phyloP scores from a whole-genome alignment of 37 sponge, comb jelly and placozoan genomes.

The Agelas oroides region DNA sequence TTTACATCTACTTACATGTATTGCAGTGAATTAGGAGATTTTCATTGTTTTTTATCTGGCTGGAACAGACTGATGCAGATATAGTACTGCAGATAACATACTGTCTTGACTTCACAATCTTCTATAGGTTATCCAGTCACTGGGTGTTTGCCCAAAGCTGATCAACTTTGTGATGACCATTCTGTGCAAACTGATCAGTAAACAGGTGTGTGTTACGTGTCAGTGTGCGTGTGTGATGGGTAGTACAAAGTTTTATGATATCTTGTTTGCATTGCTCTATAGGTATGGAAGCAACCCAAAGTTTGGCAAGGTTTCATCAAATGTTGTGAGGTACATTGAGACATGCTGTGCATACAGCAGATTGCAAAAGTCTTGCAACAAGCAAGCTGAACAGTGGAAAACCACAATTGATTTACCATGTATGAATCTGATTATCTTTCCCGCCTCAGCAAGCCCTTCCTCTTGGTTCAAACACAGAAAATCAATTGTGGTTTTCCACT shows the following conservation, averaged over 20 bases:
- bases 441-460: no score
- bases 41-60: no score
- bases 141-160: conserved; percentile 77
- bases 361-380: no score
- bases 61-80: no score
- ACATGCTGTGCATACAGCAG: no score
- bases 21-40: no score
- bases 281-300: conserved; percentile 95
- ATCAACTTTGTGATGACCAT: conserved; percentile 91
- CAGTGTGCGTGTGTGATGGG: neutral
- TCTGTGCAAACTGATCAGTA: conserved; percentile 84
- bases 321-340: conserved; percentile 96
- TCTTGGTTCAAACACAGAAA: no score
- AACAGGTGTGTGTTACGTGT: conserved; percentile 63
- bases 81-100: conserved; percentile 79
- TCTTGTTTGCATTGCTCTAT: neutral
- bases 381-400: no score
- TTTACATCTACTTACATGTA: no score
- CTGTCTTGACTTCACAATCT: neutral
- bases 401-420: no score
- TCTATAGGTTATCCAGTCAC: conserved; percentile 91
- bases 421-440: no score
- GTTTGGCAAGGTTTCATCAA: conserved; percentile 99
- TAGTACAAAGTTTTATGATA: neutral
- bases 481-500: no score